A percentile compares a stretch with the other conserved stretches of the same genome.
These are phyloP conservation scores for Erythrocebus patas DNA, from an alignment of 2,113 vertebrate species.

Conservation along the genomic window DNA sequence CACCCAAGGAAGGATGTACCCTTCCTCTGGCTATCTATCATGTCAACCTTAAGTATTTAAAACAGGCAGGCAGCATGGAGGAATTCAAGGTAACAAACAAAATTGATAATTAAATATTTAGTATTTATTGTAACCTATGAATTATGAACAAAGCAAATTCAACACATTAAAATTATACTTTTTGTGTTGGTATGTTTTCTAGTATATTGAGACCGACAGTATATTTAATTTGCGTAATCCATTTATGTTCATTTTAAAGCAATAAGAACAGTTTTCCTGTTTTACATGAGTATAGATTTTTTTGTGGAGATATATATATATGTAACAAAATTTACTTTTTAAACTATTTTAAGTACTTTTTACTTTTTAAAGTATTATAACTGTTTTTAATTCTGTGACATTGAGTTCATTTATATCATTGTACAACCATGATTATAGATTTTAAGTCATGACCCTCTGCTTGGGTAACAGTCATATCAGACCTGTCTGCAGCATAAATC, in stretches of 20 bases:
- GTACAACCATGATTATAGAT: background rate
- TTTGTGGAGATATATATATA: background rate
- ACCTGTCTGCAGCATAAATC: background rate
- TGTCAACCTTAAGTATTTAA: too few species aligned
- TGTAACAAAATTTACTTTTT: background rate
- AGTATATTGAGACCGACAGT: background rate
- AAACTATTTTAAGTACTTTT: background rate
- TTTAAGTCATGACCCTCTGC: background rate
- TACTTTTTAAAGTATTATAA: background rate
- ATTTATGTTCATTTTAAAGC: slow-evolving; percentile 39
- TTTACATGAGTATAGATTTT: background rate
- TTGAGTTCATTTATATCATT: background rate
- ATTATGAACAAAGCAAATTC: background rate
- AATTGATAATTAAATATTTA: slow-evolving; percentile 6
- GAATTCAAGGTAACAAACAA: slow-evolving; percentile 31
- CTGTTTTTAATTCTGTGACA: background rate
- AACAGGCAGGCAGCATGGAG: too few species aligned
- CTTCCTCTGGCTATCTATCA: too few species aligned
- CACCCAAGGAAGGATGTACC: too few species aligned
- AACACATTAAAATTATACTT: background rate
- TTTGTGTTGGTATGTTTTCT: background rate
- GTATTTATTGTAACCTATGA: background rate
- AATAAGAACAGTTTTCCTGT: slow-evolving; percentile 6
- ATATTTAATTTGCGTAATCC: background rate
- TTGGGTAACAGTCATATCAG: background rate